Evolutionary conservation across 2,797 vertebrate genomes (phyloP).

Genomic region (Euphonia xanthogaster): DNA sequence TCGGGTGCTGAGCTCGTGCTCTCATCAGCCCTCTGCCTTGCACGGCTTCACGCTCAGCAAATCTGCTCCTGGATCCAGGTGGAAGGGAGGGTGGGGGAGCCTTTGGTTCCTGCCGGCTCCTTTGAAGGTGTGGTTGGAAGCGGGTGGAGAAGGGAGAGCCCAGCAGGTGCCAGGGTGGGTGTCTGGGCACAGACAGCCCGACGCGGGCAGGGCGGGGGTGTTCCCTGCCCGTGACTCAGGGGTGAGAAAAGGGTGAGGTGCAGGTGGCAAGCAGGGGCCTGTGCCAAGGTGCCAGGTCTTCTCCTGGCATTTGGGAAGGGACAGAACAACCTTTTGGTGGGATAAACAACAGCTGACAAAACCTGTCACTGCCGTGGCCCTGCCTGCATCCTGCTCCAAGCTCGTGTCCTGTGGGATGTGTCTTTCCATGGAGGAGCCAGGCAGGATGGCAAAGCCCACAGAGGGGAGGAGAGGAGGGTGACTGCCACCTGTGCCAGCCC

Average conservation of each 20-base stretch:
- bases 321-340: background rate
- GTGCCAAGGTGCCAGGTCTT: background rate
- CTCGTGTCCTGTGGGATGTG: no score
- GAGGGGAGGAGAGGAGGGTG: background rate
- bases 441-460: background rate
- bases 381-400: background rate
- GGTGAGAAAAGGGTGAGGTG: background rate
- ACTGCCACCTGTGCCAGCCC: background rate
- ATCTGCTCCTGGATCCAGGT: background rate
- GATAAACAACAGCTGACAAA: accelerated
- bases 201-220: background rate
- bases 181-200: background rate
- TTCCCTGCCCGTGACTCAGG: background rate
- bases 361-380: accelerated
- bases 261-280: background rate
- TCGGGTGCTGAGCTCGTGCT: accelerated
- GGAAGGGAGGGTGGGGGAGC: background rate
- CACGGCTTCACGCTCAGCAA: background rate
- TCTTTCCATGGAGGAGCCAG: background rate
- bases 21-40: background rate
- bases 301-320: background rate
- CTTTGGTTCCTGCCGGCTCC: background rate
- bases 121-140: background rate
- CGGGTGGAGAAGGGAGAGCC: background rate
- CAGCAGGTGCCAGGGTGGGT: accelerated